phyloP scores from a whole-genome alignment of 2,113 vertebrate species.

The Pontoporia blainvillei region DNA sequence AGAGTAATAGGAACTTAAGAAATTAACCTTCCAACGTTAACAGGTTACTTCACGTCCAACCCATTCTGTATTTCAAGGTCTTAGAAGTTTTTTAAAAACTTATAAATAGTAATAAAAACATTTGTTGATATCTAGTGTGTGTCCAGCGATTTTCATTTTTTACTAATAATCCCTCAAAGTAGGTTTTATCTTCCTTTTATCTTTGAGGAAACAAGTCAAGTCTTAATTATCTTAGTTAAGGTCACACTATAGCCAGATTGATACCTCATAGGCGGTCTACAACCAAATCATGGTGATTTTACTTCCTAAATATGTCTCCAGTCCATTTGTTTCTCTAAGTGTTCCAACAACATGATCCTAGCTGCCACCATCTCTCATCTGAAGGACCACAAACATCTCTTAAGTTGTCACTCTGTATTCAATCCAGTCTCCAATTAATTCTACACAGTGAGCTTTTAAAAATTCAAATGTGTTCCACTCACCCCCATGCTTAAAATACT shows the following conservation, averaged over 20 bases:
- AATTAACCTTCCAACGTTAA: neutral
- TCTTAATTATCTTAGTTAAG: neutral
- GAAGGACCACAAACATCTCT: neutral
- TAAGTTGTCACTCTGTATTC: neutral
- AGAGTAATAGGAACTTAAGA: neutral
- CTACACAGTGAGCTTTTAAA: neutral
- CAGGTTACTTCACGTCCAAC: neutral
- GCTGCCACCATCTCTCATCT: neutral
- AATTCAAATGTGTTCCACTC: neutral
- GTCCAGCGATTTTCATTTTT: neutral
- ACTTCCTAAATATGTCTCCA: neutral
- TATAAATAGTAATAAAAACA: neutral
- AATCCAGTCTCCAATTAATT: neutral
- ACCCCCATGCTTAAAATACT: neutral
- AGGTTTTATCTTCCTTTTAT: neutral
- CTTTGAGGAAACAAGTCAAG: neutral
- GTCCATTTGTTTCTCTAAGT: neutral
- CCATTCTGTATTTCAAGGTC: neutral
- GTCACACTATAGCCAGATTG: neutral
- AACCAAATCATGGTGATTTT: neutral
- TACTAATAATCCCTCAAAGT: neutral
- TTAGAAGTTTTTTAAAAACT: neutral
- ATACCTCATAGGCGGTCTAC: neutral
- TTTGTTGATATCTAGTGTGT: neutral
- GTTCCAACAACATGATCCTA: neutral